phyloP scores from a whole-genome alignment of 2,797 vertebrate genomes.

The Apodemus agrarius region DNA sequence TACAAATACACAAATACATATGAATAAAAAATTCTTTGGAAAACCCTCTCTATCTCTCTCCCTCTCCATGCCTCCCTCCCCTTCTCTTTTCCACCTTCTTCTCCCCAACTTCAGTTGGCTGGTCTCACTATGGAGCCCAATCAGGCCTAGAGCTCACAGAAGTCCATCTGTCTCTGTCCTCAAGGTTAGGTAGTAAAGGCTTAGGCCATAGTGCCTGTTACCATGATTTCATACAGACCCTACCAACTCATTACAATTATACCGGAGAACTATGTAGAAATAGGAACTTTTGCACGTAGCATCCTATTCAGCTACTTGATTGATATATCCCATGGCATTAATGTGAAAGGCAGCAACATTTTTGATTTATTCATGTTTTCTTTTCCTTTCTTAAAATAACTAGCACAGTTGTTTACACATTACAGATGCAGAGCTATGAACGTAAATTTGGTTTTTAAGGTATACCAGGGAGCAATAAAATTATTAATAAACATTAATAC shows the following conservation, averaged over 20 bases:
- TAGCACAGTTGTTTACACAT: background rate
- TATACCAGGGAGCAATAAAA: background rate
- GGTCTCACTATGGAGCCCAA: background rate
- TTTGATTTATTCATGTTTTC: background rate
- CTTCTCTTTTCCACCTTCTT: background rate
- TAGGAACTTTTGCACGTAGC: background rate
- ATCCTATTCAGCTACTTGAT: background rate
- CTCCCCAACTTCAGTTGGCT: background rate
- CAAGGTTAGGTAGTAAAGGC: background rate
- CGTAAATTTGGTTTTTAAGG: constrained; percentile 30
- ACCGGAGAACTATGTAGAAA: background rate
- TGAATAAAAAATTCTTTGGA: background rate
- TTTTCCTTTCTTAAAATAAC: background rate
- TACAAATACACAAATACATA: background rate
- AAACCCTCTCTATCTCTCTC: background rate
- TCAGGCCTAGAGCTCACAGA: background rate
- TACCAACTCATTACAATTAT: background rate
- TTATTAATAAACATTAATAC: background rate
- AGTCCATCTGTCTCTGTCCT: background rate
- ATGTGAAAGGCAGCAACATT: background rate
- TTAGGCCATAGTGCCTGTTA: background rate
- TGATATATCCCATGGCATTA: background rate
- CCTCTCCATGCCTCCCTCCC: background rate
- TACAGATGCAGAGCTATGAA: background rate
- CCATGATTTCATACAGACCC: background rate